Evolutionary conservation across 2,888 invertebrate species (phyloP), one percentile per base, ranked within the genome.

Genomic region (Sarcophaga variegata): DNA sequence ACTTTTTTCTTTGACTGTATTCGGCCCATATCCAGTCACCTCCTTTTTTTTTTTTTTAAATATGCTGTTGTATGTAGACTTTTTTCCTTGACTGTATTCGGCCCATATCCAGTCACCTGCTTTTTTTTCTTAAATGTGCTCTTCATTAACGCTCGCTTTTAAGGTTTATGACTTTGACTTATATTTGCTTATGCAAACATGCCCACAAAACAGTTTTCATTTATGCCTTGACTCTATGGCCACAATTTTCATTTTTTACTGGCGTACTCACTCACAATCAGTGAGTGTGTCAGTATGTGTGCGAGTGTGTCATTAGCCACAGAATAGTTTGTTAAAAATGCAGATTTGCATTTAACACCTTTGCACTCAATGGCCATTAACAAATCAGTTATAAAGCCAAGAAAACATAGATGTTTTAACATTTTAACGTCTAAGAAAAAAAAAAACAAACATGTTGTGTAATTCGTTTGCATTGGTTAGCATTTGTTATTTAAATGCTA

Each of bases 321-420:
- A 62, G 14, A 54, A 54, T 14, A 17, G 5, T n/a, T 69, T 76
- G 64, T 70, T 72, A 72, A 70, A 60, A 54, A 70, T 64, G 66
- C 71, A 72, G 66, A 78, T 66, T 78, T 66, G 27, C 59, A 88
- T 89, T 90, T 54, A 81, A 88, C 85, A 84, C 75, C 80, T 90
- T 91, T 71, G 67, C 72, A 78, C 70, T 66, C 27, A 62, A 63
- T 81, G 86, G 78, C 75, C 83, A 87, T 87, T 87, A 87, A 81
- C 86, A 75, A 78, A 71, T 70, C 27, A 75, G 14, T 64, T 22
- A 25, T 70, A 82, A 76, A 49, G 45, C n/a, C 25, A 78, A 69
- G 22, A 69, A 12, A 54, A 54, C 17, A n/a, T 5, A 62, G n/a
- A 20, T 62, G 62, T 62, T 62, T 20, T 11, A 11, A 20, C 5